Conservation (phyloP, 2,113 vertebrate species). For the Neolamprologus longior region DNA sequence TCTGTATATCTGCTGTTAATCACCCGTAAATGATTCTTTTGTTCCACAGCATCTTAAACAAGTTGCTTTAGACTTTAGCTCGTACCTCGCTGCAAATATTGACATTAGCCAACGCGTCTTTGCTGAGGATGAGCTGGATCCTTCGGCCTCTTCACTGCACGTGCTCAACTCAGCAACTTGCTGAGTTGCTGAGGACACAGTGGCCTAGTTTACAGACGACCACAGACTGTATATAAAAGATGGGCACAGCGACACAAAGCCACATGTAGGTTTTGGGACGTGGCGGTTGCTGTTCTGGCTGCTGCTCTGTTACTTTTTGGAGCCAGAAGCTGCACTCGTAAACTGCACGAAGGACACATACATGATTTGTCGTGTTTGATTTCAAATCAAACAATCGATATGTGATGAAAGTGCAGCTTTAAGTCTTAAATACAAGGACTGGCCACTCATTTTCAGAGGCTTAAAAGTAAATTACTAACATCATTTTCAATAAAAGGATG, state of each 20-base stretch:
- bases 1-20: neutral
- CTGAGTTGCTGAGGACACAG: neutral
- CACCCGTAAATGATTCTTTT: neutral
- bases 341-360: too few species aligned
- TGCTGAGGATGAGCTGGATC: neutral
- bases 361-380: too few species aligned
- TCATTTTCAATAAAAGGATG: too few species aligned
- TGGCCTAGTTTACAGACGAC: neutral
- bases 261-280: neutral
- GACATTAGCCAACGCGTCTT: rapidly evolving
- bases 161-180: rapidly evolving
- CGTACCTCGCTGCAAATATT: neutral
- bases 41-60: neutral
- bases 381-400: too few species aligned
- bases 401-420: too few species aligned
- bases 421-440: too few species aligned
- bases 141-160: neutral
- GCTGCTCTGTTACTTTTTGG: neutral
- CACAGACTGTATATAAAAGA: neutral
- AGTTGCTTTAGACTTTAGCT: neutral
- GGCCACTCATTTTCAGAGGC: too few species aligned
- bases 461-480: too few species aligned
- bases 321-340: neutral
- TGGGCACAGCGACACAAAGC: neutral
- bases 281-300: too few species aligned